Conservation (phyloP, 2,888 invertebrate species). For the Eulithis prunata region DNA sequence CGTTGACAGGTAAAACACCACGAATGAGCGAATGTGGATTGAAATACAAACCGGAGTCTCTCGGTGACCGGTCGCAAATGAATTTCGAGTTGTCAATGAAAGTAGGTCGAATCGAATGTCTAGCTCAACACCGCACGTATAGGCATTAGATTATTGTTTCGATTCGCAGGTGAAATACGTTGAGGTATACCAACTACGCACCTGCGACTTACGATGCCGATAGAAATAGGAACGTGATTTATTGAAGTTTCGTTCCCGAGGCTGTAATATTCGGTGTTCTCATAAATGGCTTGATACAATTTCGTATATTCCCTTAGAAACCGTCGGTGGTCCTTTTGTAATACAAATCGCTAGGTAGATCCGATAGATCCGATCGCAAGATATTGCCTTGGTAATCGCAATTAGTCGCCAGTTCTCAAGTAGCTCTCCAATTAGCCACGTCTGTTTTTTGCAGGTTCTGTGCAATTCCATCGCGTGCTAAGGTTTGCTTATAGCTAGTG, state of each 20-base stretch:
- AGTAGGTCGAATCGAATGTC: slow-evolving; percentile 67
- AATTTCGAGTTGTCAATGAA: slow-evolving; percentile 73
- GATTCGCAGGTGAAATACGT: slow-evolving; percentile 41
- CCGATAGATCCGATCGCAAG: slow-evolving; percentile 12
- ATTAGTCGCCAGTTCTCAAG: slow-evolving; percentile 24
- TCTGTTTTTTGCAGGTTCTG: slow-evolving; percentile 37
- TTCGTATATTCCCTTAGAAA: neutral
- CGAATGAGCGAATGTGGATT: slow-evolving; percentile 44
- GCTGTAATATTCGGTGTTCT: slow-evolving; percentile 24
- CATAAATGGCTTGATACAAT: slow-evolving; percentile 12
- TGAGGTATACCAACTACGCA: slow-evolving; percentile 41
- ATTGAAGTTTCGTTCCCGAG: slow-evolving; percentile 36
- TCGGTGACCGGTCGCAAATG: slow-evolving; percentile 56
- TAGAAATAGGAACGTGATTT: slow-evolving; percentile 45
- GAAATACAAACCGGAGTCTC: slow-evolving; percentile 49
- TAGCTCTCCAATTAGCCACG: slow-evolving; percentile 35
- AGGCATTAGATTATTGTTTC: slow-evolving; percentile 54
- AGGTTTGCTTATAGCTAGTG: slow-evolving; percentile 71
- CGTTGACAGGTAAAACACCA: slow-evolving; percentile 13
- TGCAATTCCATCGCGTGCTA: slow-evolving; percentile 71
- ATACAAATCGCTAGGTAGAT: slow-evolving; percentile 12
- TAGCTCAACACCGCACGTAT: slow-evolving; percentile 50
- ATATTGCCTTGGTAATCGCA: slow-evolving; percentile 19
- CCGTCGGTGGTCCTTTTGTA: neutral
- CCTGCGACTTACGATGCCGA: slow-evolving; percentile 44